phyloP scores from a whole-genome alignment of 1,140 invertebrate genomes.

The Nilaparvata lugens region DNA sequence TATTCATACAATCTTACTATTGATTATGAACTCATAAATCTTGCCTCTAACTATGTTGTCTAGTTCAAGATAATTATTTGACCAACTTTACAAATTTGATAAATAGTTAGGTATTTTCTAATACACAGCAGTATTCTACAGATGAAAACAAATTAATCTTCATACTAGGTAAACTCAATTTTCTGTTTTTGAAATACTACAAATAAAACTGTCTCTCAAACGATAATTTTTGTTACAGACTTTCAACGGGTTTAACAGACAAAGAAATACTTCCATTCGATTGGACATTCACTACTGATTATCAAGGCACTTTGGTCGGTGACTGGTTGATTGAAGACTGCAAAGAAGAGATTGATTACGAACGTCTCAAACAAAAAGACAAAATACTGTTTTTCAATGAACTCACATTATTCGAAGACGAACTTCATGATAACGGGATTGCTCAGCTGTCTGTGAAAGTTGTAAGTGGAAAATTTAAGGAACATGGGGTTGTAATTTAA shows the following conservation, averaged over 20 bases:
- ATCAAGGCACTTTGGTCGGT: constrained; percentile 71
- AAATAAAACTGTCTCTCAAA: too few species aligned
- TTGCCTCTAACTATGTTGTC: too few species aligned
- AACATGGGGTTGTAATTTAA: too few species aligned
- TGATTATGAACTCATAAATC: too few species aligned
- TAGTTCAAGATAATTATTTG: too few species aligned
- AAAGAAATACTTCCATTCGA: constrained; percentile 85
- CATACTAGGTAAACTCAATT: too few species aligned
- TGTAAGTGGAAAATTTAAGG: constrained; percentile 54
- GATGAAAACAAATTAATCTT: too few species aligned
- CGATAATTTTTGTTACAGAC: constrained; percentile 32
- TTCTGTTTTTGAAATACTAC: too few species aligned
- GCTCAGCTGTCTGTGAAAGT: constrained; percentile 88
- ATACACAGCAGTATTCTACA: too few species aligned
- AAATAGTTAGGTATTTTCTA: too few species aligned
- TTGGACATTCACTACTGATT: constrained; percentile 96
- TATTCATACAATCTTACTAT: too few species aligned
- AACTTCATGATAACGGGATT: constrained; percentile 95
- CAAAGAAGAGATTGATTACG: constrained; percentile 65
- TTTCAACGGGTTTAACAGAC: constrained; percentile 50
- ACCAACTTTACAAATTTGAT: too few species aligned
- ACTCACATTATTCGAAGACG: constrained; percentile 93
- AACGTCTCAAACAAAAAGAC: constrained; percentile 82
- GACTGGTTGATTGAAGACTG: constrained; percentile 38
- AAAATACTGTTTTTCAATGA: constrained; percentile 93